phyloP scores from a whole-genome alignment of 2,797 vertebrate genomes.

The Tokudaia tokunoshimensis region DNA sequence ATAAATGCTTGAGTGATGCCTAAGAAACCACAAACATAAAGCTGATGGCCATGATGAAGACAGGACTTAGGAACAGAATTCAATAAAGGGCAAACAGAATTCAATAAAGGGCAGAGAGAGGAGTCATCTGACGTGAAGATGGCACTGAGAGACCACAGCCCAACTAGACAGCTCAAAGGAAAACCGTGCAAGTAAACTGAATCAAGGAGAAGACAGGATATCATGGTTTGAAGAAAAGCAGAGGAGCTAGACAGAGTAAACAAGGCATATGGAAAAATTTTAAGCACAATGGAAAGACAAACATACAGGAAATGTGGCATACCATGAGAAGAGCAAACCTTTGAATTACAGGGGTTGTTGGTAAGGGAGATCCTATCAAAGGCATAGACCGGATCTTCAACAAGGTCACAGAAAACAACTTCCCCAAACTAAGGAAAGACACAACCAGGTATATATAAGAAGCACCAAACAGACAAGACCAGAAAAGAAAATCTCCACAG shows the following conservation, averaged over 20 bases:
- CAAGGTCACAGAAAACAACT: neutral
- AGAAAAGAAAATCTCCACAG: neutral
- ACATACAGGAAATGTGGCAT: neutral
- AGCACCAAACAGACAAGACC: neutral
- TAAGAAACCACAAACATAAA: neutral
- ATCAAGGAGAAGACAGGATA: neutral
- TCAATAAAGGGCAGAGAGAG: neutral
- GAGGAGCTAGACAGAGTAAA: neutral
- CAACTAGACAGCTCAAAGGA: neutral
- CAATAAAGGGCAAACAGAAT: neutral
- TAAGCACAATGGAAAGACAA: neutral
- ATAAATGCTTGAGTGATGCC: neutral
- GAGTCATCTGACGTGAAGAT: neutral
- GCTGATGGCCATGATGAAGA: neutral
- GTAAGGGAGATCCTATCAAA: neutral
- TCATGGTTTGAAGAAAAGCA: neutral
- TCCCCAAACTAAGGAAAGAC: conserved; percentile 1
- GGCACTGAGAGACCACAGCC: neutral
- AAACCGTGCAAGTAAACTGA: neutral
- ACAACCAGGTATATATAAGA: neutral
- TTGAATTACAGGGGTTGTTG: neutral
- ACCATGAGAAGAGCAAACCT: neutral
- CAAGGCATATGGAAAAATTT: neutral
- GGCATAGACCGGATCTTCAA: neutral
- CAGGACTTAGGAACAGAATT: neutral